phyloP scores from a whole-genome alignment of 2,113 vertebrate genomes.

The Apaloderma vittatum region DNA sequence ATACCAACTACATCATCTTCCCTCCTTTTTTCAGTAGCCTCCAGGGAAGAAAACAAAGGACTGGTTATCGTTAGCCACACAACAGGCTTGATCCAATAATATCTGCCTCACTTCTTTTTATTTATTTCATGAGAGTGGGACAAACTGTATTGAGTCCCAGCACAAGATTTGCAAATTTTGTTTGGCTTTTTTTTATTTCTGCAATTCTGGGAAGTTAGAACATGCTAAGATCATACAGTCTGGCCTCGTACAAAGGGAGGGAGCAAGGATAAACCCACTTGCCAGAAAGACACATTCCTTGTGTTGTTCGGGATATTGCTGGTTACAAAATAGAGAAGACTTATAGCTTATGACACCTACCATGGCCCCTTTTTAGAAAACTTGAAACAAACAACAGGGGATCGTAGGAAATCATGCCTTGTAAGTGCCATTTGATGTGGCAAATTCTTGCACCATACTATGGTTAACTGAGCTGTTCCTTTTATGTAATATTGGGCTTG shows the following conservation, averaged over 20 bases:
- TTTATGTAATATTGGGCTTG: constrained; percentile 29
- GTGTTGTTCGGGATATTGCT: constrained; percentile 29
- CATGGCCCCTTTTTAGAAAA: constrained; percentile 38
- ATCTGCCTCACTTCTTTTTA: constrained; percentile 36
- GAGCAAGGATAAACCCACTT: not conserved
- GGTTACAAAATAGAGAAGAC: constrained; percentile 55
- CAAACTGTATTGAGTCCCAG: constrained; percentile 21
- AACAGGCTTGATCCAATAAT: constrained; percentile 54
- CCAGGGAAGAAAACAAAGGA: not conserved
- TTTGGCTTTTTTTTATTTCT: constrained; percentile 26
- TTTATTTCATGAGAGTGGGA: constrained; percentile 30
- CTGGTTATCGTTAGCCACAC: constrained; percentile 57
- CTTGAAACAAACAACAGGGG: constrained; percentile 32
- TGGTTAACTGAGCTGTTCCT: constrained; percentile 43
- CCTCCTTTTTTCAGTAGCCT: constrained; percentile 18
- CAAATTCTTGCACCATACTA: constrained; percentile 60
- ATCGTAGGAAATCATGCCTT: constrained; percentile 16
- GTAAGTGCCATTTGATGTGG: constrained; percentile 64
- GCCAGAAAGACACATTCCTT: constrained; percentile 29
- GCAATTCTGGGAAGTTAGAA: constrained; percentile 41
- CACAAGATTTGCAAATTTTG: constrained; percentile 4
- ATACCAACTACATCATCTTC: constrained; percentile 33
- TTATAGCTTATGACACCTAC: constrained; percentile 55
- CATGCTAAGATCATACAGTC: constrained; percentile 22
- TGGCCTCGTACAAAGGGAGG: constrained; percentile 21